phyloP scores from a whole-genome alignment of 2,113 vertebrate genomes.

The Candoia aspera region DNA sequence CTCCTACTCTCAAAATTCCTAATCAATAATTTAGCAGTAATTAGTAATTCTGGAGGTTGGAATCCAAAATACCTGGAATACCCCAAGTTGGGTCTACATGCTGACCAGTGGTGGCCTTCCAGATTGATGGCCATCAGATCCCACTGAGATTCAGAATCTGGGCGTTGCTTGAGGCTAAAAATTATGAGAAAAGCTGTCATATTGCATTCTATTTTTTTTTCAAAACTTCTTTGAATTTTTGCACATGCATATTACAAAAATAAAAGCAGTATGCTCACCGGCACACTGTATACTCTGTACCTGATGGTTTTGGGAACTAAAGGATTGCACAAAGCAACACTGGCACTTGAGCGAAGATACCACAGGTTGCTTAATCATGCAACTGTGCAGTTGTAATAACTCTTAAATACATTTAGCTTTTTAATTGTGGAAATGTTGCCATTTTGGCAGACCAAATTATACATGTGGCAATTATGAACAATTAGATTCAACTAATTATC shows the following conservation, averaged over 20 bases:
- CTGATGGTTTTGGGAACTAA: neutral
- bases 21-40: neutral
- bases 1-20: neutral
- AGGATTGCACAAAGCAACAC: neutral
- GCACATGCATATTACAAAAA: neutral
- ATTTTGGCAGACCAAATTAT: neutral
- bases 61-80: neutral
- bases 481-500: neutral
- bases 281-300: neutral
- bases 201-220: neutral
- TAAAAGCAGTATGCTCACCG: neutral
- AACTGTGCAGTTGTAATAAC: neutral
- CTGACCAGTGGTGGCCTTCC: neutral
- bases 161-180: neutral
- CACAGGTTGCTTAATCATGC: neutral
- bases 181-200: neutral
- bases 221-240: neutral
- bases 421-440: neutral
- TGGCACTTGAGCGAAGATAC: neutral
- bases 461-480: neutral
- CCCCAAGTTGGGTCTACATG: neutral
- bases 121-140: neutral
- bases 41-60: neutral
- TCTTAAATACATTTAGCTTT: neutral
- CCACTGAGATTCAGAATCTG: neutral